Percentiles rank a stretch among this genome's conserved stretches.
These are phyloP conservation scores for Microctenopoma stevenorrisi DNA, from an alignment of 2,797 vertebrate species.

Conservation along the genomic window DNA sequence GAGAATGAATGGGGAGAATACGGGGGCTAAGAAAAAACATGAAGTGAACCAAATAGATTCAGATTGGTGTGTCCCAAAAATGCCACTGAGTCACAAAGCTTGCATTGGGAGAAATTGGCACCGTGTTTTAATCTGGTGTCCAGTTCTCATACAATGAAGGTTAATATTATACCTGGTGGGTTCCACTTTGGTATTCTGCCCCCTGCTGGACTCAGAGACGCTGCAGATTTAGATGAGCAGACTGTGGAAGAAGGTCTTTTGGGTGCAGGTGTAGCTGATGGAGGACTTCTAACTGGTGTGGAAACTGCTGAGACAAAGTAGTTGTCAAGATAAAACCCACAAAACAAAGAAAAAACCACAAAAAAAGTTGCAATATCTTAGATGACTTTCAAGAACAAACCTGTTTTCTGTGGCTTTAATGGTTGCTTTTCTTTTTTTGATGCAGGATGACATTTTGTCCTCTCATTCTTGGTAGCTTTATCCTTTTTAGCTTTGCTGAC, in stretches of 20 bases:
- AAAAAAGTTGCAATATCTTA: neutral
- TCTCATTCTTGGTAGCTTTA: constrained; percentile 73
- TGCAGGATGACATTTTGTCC: constrained; percentile 49
- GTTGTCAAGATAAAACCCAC: neutral
- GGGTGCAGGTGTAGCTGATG: constrained; percentile 48
- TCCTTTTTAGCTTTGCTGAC: constrained; percentile 76
- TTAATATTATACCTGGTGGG: constrained; percentile 87
- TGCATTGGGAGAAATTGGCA: no score
- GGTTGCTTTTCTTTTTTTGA: constrained; percentile 74
- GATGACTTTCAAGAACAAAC: constrained; percentile 62
- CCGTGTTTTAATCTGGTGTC: no score
- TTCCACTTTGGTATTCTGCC: constrained; percentile 87
- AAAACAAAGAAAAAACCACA: neutral
- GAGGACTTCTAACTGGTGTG: constrained; percentile 52
- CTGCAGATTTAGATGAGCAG: constrained; percentile 65
- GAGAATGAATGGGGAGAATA: no score
- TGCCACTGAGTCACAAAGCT: no score
- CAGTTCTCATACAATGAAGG: no score
- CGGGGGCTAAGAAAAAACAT: no score
- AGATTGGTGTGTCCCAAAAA: no score
- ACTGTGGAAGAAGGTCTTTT: constrained; percentile 57
- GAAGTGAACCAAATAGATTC: no score
- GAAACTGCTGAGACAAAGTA: constrained; percentile 44
- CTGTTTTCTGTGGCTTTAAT: constrained; percentile 62
- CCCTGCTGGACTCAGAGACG: constrained; percentile 76